Evolutionary conservation across 2,797 vertebrate genomes (phyloP), one percentile per base, ranked within the genome.

Genomic region (Delichon dasypus): DNA sequence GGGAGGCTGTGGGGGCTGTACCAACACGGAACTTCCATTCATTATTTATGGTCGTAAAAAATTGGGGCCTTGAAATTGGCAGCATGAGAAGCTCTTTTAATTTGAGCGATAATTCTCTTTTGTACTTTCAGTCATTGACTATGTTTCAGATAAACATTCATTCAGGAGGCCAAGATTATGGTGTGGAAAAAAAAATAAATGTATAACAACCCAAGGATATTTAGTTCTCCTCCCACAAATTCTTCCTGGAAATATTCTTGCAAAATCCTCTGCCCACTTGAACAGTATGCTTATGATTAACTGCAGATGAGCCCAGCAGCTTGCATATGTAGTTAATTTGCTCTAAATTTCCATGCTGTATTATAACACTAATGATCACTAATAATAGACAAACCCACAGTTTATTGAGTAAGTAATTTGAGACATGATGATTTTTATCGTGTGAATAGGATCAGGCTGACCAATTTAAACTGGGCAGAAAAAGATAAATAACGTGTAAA

Each of bases 391-490:
- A 98, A 98, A 98, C 97, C 97, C 98, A 97, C 97, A 98, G 97
- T 98, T 98, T 98, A 98, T 98, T 98, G 97, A 98, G 98, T 98
- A 98, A 97, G 98, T 98, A 98, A 98, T 98, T 98, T 97, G 97
- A 97, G 97, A 97, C 97, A 97, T 97, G 97, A 97, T 94, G 96
- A 96, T 97, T 97, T 98, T 97, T 97, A 97, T 97, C 96, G 88
- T 95, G 96, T 94, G 97, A 97, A 97, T 93, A 97, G 97, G 93
- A 97, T 97, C 96, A 76, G 95, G 97, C 96, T 97, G 97, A 97
- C 97, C 97, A 97, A 97, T 97, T 98, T 97, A 97, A 96, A 96
- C 94, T 60, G 97, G 96, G 96, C 91, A 95, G 94, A 94, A 97
- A 96, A 95, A 96, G 97, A 97, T 94, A 98, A 98, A 98, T 97